These are phyloP conservation scores for Nettapus auritus DNA, from an alignment of 2,113 vertebrate genomes.

Conservation along the genomic window DNA sequence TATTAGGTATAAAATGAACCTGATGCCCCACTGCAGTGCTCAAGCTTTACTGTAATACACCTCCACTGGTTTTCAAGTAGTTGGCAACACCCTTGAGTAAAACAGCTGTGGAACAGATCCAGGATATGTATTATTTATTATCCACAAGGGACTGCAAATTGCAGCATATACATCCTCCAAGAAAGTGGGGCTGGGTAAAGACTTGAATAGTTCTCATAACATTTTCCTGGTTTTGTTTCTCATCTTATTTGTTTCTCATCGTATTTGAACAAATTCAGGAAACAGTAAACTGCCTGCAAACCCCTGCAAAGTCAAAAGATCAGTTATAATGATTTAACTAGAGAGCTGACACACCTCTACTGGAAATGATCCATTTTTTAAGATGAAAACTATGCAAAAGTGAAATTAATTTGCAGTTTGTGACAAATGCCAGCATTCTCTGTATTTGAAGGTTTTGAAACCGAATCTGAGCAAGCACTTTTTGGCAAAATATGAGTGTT, in stretches of 20 bases:
- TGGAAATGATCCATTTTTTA: neutral
- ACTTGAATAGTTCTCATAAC: neutral
- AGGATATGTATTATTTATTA: neutral
- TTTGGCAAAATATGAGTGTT: neutral
- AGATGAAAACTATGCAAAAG: neutral
- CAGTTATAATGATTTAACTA: neutral
- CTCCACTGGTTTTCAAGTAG: neutral
- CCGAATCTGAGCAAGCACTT: neutral
- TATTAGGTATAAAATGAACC: neutral
- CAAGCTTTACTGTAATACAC: neutral
- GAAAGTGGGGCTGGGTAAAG: neutral
- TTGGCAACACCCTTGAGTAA: neutral
- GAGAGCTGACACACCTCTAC: neutral
- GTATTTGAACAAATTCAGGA: neutral
- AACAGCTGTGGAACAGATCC: neutral
- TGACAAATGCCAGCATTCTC: neutral
- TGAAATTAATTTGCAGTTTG: neutral
- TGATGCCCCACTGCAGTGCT: neutral
- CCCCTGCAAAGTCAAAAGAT: slow-evolving; percentile 10
- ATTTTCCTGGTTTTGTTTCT: slow-evolving; percentile 21
- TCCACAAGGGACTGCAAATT: neutral
- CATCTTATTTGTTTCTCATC: too few species aligned
- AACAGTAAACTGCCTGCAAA: neutral
- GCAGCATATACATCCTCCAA: neutral
- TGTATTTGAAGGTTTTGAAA: neutral